Conservation (phyloP, 2,797 vertebrate species). For the Scleropages formosus region DNA sequence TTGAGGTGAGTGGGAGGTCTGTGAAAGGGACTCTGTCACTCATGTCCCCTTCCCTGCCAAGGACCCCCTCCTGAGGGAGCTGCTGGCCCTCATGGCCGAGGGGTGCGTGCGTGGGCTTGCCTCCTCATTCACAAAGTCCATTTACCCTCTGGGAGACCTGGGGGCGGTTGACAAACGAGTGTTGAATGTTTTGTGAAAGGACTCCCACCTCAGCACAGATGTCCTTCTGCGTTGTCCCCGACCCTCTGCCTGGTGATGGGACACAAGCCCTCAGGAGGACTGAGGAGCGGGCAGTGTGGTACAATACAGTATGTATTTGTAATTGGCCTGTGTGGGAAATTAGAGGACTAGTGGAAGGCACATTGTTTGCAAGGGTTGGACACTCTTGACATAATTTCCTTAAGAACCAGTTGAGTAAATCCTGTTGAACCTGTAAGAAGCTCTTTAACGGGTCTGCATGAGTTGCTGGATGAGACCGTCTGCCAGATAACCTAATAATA, state of each 20-base stretch:
- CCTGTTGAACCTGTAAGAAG: background rate
- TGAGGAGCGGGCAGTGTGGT: background rate
- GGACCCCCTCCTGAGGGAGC: constrained; percentile 49
- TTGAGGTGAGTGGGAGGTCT: constrained; percentile 22
- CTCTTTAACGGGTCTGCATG: background rate
- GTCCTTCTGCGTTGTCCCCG: too few relatives aligned
- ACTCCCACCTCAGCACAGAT: constrained; percentile 39
- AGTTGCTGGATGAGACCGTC: background rate
- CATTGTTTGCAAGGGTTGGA: too few relatives aligned
- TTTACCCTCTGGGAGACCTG: constrained; percentile 71
- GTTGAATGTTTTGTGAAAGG: constrained; percentile 60
- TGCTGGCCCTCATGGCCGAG: constrained; percentile 25
- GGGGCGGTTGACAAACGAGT: constrained; percentile 53
- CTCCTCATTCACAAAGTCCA: constrained; percentile 70
- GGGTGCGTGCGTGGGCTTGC: constrained; percentile 70
- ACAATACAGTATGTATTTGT: too few relatives aligned
- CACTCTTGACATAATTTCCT: background rate
- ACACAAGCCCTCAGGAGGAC: background rate
- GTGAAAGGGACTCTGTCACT: constrained; percentile 34
- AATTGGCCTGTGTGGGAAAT: background rate
- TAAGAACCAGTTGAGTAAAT: background rate
- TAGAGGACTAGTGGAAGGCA: too few relatives aligned
- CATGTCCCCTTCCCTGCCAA: constrained; percentile 54
- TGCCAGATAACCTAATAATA: background rate
- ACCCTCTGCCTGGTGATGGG: too few relatives aligned